Evolutionary conservation across 2,113 vertebrate genomes (phyloP), one percentile per base, ranked within the genome.

Genomic region (Oxygymnocypris stewartii): DNA sequence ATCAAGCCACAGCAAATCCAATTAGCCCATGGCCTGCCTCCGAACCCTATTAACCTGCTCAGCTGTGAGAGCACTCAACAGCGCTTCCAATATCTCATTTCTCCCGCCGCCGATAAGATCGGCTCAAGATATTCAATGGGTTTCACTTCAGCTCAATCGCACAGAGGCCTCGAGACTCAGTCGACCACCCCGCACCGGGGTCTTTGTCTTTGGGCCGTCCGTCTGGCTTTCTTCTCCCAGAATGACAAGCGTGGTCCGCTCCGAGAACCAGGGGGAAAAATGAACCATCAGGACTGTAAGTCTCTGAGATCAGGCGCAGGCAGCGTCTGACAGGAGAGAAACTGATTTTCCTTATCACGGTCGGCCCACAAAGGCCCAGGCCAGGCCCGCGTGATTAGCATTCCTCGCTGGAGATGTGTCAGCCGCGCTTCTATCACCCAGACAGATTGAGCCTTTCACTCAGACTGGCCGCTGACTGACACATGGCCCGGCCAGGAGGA

Each of bases 401-500:
- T 97, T 97, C 97, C 96, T 95, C 88, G 94, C 94, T 91, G 89
- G 95, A 95, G 95, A 95, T 92, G 95, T 94, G 94, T 95, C 96
- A 95, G 96, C 92, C 95, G 96, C 95, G 95, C 96, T 98, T 97
- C 97, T 97, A 98, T 97, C 97, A 97, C 93, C 91, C 95, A 96
- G 96, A 98, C 96, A 96, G 97, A 98, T 98, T 96, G 97, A 97
- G 97, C 95, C 96, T 99, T 98, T 99, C 98, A 98, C 96, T 98
- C 97, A 96, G 96, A 89, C 96, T 93, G 85, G 91, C 93, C 94
- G 96, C 94, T 99, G 97, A 99, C 96, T 98, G 98, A 99, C 98
- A 98, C 97, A 96, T 97, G 96, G 97, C 96, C 97, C 96, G 96
- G 95, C 97, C 95, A 94, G 95, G 96, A 97, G 97, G 96, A 97